phyloP scores from a whole-genome alignment of 2,888 invertebrate genomes.

The Lasioglossum calceatum region DNA sequence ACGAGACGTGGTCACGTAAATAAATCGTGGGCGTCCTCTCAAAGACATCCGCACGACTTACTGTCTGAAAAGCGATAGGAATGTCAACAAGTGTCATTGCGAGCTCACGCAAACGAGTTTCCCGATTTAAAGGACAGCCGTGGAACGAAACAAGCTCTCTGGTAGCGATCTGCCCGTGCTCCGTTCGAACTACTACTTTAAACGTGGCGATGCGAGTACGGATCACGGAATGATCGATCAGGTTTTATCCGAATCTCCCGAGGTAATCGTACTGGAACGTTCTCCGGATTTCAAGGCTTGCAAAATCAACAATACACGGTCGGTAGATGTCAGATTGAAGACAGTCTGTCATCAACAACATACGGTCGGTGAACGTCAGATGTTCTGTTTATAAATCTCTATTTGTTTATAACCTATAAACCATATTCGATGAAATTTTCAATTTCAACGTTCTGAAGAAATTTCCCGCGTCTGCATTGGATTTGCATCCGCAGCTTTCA shows the following conservation, averaged over 20 bases:
- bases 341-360: too few species aligned
- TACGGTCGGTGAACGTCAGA: neutral
- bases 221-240: neutral
- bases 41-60: neutral
- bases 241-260: neutral
- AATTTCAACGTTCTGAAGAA: neutral
- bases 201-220: neutral
- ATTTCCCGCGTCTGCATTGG: neutral
- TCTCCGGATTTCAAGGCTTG: neutral
- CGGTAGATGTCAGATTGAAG: neutral
- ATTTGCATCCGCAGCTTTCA: neutral
- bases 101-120: neutral
- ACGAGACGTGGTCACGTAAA: neutral
- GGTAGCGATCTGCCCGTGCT: neutral
- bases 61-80: neutral
- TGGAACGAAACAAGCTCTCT: neutral
- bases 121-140: neutral
- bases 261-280: neutral
- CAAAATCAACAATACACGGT: neutral
- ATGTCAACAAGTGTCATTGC: slow-evolving; percentile 45
- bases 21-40: neutral
- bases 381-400: too few species aligned
- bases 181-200: neutral
- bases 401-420: neutral
- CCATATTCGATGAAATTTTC: too few species aligned